A percentile compares a stretch with the other conserved stretches of the same genome.
These are phyloP conservation scores for Chaetogeoica ovagalla DNA, from an alignment of 2,888 invertebrate species.

Conservation along the genomic window DNA sequence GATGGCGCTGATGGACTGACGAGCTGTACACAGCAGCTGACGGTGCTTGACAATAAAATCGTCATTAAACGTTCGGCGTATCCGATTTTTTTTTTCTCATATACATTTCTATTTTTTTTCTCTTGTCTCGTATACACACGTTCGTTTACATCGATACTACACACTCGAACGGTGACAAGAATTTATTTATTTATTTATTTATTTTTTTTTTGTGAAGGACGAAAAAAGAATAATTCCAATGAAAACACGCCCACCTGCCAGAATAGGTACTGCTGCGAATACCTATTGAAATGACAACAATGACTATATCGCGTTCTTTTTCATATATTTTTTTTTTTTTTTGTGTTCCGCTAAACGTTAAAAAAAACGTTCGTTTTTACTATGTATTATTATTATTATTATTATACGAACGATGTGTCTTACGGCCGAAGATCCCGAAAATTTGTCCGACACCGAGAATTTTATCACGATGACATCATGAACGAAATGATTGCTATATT, in stretches of 20 bases:
- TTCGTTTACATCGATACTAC: not conserved
- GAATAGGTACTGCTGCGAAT: no score
- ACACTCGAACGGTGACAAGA: conserved; percentile 5
- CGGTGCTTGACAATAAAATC: conserved; percentile 50
- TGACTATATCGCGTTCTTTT: not conserved
- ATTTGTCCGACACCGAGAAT: no score
- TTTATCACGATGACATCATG: no score
- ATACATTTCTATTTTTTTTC: not conserved
- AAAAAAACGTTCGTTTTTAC: not conserved
- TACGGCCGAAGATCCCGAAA: no score
- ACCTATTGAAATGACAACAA: conserved; percentile 6
- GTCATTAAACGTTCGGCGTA: conserved; percentile 42
- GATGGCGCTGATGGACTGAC: conserved; percentile 31
- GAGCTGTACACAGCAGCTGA: conserved; percentile 9
- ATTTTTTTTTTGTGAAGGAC: not conserved
- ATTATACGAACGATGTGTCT: no score
- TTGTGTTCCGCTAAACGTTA: not conserved
- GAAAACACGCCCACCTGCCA: not conserved
- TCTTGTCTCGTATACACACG: not conserved
- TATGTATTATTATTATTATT: not conserved
- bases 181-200: conserved; percentile 10
- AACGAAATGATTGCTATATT: no score
- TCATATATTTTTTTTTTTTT: no score
- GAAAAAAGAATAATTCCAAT: not conserved
- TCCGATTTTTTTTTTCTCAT: not conserved